These are phyloP conservation scores for Corythucha ciliata DNA, from an alignment of 2,888 invertebrate species.

Conservation along the genomic window DNA sequence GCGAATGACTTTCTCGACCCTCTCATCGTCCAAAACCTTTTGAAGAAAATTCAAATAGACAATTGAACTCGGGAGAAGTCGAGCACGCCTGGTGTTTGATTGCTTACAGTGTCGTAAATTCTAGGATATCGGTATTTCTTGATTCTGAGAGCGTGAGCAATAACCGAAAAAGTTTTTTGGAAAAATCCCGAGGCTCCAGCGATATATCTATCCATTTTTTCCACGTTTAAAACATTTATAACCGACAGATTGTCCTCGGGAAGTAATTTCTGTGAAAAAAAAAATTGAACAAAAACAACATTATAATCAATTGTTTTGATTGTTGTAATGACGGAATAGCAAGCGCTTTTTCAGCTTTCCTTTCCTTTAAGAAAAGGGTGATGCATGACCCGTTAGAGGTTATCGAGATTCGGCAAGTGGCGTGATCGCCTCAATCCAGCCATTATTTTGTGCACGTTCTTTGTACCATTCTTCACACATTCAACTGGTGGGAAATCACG, in stretches of 20 bases:
- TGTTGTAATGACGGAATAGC: too few relatives aligned
- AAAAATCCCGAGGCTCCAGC: conserved; percentile 39
- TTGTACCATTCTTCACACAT: too few relatives aligned
- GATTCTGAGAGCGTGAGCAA: conserved; percentile 57
- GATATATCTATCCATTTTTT: too few relatives aligned
- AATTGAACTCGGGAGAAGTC: conserved; percentile 5
- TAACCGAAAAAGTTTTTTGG: conserved; percentile 24
- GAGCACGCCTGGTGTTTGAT: conserved; percentile 10
- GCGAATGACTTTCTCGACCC: conserved; percentile 60
- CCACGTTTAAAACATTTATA: conserved; percentile 14
- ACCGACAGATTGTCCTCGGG: neutral
- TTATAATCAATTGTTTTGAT: neutral
- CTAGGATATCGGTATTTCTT: conserved; percentile 60
- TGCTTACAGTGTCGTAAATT: conserved; percentile 47
- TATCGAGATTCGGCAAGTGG: too few relatives aligned
- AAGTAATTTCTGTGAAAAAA: neutral
- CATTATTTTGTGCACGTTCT: too few relatives aligned
- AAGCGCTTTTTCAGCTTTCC: too few relatives aligned
- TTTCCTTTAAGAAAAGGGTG: too few relatives aligned
- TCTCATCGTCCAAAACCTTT: conserved; percentile 61
- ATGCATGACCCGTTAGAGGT: too few relatives aligned
- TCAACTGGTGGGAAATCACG: too few relatives aligned
- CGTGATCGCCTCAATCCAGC: too few relatives aligned
- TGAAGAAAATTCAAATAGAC: conserved; percentile 6
- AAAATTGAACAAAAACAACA: neutral